These are phyloP conservation scores for Salvelinus sp. DNA, from an alignment of 2,113 vertebrate species.

Conservation along the genomic window DNA sequence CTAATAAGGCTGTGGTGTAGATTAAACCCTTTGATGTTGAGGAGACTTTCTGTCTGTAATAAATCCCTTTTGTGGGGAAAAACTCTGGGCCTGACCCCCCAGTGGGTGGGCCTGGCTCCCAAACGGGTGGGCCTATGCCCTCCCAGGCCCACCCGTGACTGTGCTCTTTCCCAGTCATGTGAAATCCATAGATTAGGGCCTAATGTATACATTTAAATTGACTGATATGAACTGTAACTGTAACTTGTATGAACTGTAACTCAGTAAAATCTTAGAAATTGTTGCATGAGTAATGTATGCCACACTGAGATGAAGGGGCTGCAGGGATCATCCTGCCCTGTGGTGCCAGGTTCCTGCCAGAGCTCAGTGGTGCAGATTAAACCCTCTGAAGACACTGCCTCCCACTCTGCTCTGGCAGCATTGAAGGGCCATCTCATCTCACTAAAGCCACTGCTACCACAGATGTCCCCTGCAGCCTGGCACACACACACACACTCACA, in stretches of 20 bases:
- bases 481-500: slow-evolving; percentile 2
- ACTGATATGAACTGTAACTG: too few species aligned
- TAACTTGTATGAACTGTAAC: too few species aligned
- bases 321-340: not conserved
- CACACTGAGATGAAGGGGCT: not conserved
- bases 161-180: too few species aligned
- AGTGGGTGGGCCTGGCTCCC: too few species aligned
- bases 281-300: too few species aligned
- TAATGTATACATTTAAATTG: too few species aligned
- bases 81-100: not conserved
- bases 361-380: slow-evolving; percentile 57
- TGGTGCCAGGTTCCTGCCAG: slow-evolving; percentile 32
- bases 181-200: too few species aligned
- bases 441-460: slow-evolving; percentile 47
- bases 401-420: slow-evolving; percentile 37
- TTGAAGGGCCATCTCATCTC: slow-evolving; percentile 50
- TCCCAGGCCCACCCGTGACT: too few species aligned
- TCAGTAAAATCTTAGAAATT: too few species aligned
- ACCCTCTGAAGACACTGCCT: slow-evolving; percentile 38
- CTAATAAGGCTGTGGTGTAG: slow-evolving; percentile 33
- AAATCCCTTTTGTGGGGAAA: too few species aligned
- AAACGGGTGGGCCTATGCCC: too few species aligned
- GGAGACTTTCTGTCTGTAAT: too few species aligned
- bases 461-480: slow-evolving; percentile 59
- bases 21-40: not conserved